Base-by-base conservation (phyloP, 2,797 vertebrate species). In the Syndactyla subalaris region DNA sequence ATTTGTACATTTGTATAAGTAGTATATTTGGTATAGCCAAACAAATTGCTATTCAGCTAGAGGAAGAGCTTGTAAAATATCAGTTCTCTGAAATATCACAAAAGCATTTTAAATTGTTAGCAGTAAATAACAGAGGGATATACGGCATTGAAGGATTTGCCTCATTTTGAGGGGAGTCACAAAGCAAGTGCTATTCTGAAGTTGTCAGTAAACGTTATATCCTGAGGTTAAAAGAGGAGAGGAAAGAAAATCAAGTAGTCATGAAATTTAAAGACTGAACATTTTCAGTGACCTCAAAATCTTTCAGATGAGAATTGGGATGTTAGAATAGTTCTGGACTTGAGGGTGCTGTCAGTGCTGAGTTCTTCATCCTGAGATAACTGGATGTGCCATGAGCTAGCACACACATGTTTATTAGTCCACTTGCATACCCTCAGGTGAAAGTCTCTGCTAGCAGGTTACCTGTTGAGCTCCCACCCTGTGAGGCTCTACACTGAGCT, bases 1-100 rank as follows among this genome's bases (percentile, higher is more conserved):
- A 46, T 46, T 46, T 46, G 45, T 22, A 22, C 21, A 46, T 46
- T 46, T 46, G 21, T 46, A 46, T 46, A 71, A 91, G 58, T 23
- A 79, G 36, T 91, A 19, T 49, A 54, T 95, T 92, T 89, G 55
- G 32, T 57, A 65, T 61, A 82, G 26, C 22, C 75, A 89, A 95
- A 90, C 62, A 92, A 89, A 95, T 95, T 89, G 41, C 58, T 93
- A 27, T 62, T 91, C 78, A 85, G 58, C 30, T 21, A 78, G 62
- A 95, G 51, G 27, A 95, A 90, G 74, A 89, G 16, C n/a, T 32
- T 61, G 18, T 77, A 73, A 93, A 94, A 89, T 38, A 41, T 0
- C 2, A 75, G n/a, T 71, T 62, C 23, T 82, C 75, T 85, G 75
- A 88, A 81, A 75, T 62, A 90, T 10, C 71, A 41, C 54, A 80